phyloP scores from a whole-genome alignment of 2,797 vertebrate genomes.

The Molossus alvarezi region DNA sequence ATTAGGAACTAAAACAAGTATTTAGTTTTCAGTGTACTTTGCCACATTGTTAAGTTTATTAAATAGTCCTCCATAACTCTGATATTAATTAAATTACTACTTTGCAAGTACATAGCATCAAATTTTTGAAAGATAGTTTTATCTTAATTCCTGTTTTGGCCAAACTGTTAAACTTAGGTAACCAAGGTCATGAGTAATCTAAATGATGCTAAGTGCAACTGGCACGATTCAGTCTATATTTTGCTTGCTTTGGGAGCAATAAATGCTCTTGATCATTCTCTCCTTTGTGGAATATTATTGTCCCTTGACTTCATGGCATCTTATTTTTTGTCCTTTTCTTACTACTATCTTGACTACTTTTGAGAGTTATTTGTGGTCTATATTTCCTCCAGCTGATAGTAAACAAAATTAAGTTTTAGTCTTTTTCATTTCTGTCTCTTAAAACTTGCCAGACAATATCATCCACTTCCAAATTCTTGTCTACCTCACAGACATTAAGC shows the following conservation, averaged over 20 bases:
- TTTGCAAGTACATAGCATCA: background rate
- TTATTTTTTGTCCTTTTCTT: slow-evolving; percentile 24
- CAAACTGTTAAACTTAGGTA: background rate
- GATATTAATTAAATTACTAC: background rate
- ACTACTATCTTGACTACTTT: background rate
- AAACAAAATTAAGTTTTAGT: background rate
- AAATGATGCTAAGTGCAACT: background rate
- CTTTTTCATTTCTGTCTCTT: background rate
- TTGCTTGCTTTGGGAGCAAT: background rate
- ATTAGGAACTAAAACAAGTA: background rate
- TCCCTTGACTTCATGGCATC: background rate
- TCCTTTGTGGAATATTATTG: background rate
- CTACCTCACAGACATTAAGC: background rate
- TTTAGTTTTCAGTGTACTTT: slow-evolving; percentile 5
- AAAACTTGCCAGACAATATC: background rate
- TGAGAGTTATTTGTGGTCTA: background rate
- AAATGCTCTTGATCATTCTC: background rate
- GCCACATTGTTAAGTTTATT: background rate
- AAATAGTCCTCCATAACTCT: background rate
- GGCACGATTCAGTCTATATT: background rate
- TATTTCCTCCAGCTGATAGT: background rate
- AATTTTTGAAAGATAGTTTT: background rate
- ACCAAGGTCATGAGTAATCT: background rate
- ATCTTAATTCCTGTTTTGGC: background rate
- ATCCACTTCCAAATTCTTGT: background rate